phyloP scores from a whole-genome alignment of 2,888 invertebrate species.

The Bombyx huttoni region DNA sequence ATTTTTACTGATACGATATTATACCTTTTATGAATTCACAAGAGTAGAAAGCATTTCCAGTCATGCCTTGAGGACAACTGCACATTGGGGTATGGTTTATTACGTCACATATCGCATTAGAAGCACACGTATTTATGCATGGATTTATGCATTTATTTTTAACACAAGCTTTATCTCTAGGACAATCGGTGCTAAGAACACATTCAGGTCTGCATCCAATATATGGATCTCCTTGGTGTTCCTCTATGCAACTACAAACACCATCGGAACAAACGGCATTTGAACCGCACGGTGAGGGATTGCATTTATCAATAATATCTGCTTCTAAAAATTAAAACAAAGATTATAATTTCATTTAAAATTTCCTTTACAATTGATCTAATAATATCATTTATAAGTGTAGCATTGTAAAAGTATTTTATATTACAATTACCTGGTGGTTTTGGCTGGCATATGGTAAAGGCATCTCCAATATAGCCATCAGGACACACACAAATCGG shows the following conservation, averaged over 20 bases:
- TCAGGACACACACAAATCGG: conserved; percentile 81
- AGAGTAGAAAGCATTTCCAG: conserved; percentile 77
- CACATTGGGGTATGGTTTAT: conserved; percentile 82
- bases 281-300: conserved; percentile 77
- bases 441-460: conserved; percentile 63
- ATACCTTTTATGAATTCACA: conserved; percentile 71
- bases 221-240: conserved; percentile 78
- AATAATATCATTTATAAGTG: not conserved
- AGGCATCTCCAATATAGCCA: conserved; percentile 79
- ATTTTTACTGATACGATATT: not conserved
- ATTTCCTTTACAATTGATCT: not conserved
- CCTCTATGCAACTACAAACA: conserved; percentile 72
- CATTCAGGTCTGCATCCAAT: conserved; percentile 80
- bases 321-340: conserved; percentile 21
- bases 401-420: not conserved
- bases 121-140: conserved; percentile 79
- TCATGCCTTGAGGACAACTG: conserved; percentile 77
- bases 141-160: conserved; percentile 79
- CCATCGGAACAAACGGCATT: conserved; percentile 74
- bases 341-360: not conserved
- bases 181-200: conserved; percentile 77
- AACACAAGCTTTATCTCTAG: conserved; percentile 75
- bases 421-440: conserved; percentile 36
- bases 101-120: conserved; percentile 79
- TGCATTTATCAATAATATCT: conserved; percentile 56